Percentiles rank a stretch among this genome's conserved stretches.
These are phyloP conservation scores for Zaprionus kolodkinae DNA, from an alignment of 1,140 invertebrate species.

Conservation along the genomic window DNA sequence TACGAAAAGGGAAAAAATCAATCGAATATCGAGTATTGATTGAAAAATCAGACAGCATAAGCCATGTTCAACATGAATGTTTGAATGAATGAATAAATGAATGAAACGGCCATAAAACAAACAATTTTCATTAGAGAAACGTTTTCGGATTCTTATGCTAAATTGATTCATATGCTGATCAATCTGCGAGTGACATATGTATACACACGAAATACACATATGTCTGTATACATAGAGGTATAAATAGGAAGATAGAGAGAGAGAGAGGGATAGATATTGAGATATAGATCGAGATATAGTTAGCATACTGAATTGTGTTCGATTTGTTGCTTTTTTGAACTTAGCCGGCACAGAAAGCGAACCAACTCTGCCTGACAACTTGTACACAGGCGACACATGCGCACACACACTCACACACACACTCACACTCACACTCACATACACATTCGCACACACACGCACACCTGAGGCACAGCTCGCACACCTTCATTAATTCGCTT, in stretches of 20 bases:
- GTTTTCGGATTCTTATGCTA: conserved; percentile 78
- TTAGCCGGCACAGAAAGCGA: conserved; percentile 60
- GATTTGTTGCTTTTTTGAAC: conserved; percentile 60
- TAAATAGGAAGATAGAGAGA: too few species aligned
- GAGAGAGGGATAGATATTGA: neutral
- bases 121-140: conserved; percentile 76
- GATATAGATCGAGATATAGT: conserved; percentile 23
- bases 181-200: conserved; percentile 55
- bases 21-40: too few species aligned
- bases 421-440: too few species aligned
- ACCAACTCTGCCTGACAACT: conserved; percentile 1
- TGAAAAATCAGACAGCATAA: conserved; percentile 28
- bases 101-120: conserved; percentile 57
- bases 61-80: conserved; percentile 65
- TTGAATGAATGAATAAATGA: conserved; percentile 59
- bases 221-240: too few species aligned
- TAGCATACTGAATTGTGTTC: conserved; percentile 41
- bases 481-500: conserved; percentile 80
- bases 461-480: conserved; percentile 22
- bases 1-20: too few species aligned
- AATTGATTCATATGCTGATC: conserved; percentile 78
- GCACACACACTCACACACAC: conserved; percentile 54
- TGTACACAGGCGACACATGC: conserved; percentile 51
- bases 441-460: neutral
- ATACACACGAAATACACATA: conserved; percentile 10